Base-by-base conservation (phyloP, 2,113 vertebrate genomes). In the Petroica traversi region DNA sequence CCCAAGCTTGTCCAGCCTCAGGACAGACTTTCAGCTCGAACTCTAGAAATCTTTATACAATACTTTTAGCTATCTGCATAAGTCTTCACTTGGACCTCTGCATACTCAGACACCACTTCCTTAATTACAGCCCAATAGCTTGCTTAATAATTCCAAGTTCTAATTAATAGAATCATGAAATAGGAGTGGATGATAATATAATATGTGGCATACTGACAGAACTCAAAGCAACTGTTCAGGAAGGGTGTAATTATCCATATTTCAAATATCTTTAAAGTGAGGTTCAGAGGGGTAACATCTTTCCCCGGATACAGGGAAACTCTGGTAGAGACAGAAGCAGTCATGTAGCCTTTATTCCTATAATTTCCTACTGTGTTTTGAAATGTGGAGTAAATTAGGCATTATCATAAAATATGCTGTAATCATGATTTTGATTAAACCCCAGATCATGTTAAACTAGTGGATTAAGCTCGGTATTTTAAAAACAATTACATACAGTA, bases 91-190 rank as follows among this genome's bases (percentile, higher is more conserved):
- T 85, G 67, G 77, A 92, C 74, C 43, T 83, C 67, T 67, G 15
- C 29, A 83, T 15, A 85, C 31, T 69, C 49, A 76, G 49, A 33
- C 54, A 73, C 8, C 52, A 28, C n/a, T 96, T 95, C 66, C 69
- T 95, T 87, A 96, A 94, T 92, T 95, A 89, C 48, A 91, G 68
- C 40, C 62, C 86, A 91, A 91, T 74, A 80, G 49, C 58, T 82
- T 92, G 45, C 36, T 76, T 89, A 91, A 82, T 64, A 64, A 81
- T 92, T 95, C 59, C 22, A 89, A 58, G 34, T 91, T 95, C 73
- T 93, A 91, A 94, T 14, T n/a, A 91, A 95, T 58, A 91, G 15
- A 66, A 85, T 54, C 51, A 82, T 0, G 0, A 64, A 88, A 83
- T 23, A 59, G 57, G 87, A 93, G 28, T 17, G 52, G 38, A 57